Conservation (phyloP, 1,140 invertebrate genomes). For the Halictus rubicundus region DNA sequence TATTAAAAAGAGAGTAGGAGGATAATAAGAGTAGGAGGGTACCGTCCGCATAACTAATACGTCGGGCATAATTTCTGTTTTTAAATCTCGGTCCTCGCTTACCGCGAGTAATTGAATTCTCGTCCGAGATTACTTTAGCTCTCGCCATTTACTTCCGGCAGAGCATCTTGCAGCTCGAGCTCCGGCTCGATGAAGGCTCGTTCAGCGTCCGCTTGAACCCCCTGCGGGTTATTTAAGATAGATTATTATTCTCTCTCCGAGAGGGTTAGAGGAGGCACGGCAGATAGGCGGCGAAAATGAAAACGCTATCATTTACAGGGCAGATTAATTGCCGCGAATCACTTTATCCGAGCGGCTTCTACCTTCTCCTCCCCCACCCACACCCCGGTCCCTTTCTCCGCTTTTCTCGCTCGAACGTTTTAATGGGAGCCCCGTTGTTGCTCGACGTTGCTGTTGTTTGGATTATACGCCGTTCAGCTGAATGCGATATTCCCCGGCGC, state of each 20-base stretch:
- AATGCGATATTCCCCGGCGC: not conserved
- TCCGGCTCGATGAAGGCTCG: slow-evolving; percentile 52
- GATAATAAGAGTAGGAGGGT: not conserved
- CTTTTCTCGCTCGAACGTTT: slow-evolving; percentile 14
- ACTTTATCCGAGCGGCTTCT: slow-evolving; percentile 42
- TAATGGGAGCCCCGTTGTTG: slow-evolving; percentile 29
- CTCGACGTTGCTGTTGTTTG: not conserved
- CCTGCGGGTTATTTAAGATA: slow-evolving; percentile 77
- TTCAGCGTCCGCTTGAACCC: slow-evolving; percentile 51
- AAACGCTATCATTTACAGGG: slow-evolving; percentile 76
- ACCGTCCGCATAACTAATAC: slow-evolving; percentile 30
- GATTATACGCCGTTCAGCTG: not conserved
- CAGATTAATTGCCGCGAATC: slow-evolving; percentile 71
- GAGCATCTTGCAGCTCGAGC: slow-evolving; percentile 58
- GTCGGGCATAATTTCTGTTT: slow-evolving; percentile 72
- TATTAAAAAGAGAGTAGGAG: too few species aligned
- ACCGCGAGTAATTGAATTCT: slow-evolving; percentile 75
- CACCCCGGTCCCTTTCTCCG: not conserved
- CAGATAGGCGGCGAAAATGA: slow-evolving; percentile 76
- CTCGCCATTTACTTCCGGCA: slow-evolving; percentile 57
- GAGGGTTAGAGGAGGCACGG: slow-evolving; percentile 51
- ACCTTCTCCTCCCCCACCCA: too few species aligned
- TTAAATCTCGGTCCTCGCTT: slow-evolving; percentile 71
- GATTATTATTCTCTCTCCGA: slow-evolving; percentile 73
- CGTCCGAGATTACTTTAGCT: slow-evolving; percentile 74